phyloP scores from a whole-genome alignment of 2,888 invertebrate species.

The Ptycholaimellus sp. region DNA sequence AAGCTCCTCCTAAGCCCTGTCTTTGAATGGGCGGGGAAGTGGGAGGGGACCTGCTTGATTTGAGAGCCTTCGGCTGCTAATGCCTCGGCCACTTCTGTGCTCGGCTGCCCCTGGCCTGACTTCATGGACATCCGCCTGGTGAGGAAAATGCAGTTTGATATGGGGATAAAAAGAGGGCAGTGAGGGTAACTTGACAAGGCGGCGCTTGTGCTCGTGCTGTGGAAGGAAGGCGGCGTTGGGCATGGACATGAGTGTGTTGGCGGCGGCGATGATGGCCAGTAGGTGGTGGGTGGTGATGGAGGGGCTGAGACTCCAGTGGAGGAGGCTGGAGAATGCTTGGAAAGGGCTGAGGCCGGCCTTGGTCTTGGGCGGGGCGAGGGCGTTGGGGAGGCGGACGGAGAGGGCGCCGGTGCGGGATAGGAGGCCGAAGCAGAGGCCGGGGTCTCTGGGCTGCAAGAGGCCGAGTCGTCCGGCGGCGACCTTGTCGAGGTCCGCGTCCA shows the following conservation, averaged over 20 bases:
- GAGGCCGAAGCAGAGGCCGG: constrained; percentile 81
- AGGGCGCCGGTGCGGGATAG: constrained; percentile 57
- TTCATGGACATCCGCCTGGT: too few species aligned
- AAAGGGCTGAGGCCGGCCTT: constrained; percentile 5
- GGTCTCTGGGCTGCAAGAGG: constrained; percentile 58
- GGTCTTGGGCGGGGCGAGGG: neutral
- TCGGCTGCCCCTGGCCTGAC: neutral
- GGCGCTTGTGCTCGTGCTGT: constrained; percentile 15
- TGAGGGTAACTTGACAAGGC: constrained; percentile 10
- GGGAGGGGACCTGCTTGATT: too few species aligned
- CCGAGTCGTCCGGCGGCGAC: constrained; percentile 79
- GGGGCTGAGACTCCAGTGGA: constrained; percentile 82
- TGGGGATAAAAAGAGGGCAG: too few species aligned
- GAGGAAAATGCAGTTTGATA: too few species aligned
- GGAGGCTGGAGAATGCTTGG: constrained; percentile 20
- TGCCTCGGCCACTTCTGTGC: constrained; percentile 9
- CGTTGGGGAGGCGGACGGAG: neutral
- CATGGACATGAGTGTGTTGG: constrained; percentile 94
- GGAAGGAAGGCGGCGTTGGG: constrained; percentile 75
- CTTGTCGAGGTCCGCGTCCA: constrained; percentile 74
- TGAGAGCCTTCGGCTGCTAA: constrained; percentile 10
- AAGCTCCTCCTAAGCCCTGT: neutral
- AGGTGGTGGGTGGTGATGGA: constrained; percentile 85
- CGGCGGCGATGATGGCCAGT: constrained; percentile 68
- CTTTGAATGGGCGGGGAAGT: neutral